phyloP scores from a whole-genome alignment of 2,797 vertebrate genomes.

The Xerus rutilus region DNA sequence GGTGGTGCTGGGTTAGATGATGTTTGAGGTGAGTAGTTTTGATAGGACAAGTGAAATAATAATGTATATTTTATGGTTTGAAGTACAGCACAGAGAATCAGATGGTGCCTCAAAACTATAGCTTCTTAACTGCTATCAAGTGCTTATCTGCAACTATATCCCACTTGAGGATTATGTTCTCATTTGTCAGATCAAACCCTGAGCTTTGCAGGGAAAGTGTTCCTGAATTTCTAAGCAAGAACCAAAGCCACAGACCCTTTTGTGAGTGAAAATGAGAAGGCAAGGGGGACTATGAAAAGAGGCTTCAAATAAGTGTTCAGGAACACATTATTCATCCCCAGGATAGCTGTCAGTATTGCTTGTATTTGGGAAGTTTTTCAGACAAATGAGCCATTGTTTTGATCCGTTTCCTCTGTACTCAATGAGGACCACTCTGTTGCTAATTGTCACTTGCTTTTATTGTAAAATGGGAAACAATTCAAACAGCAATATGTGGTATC shows the following conservation, averaged over 20 bases:
- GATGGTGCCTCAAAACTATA: not conserved
- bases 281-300: not conserved
- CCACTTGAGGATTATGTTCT: not conserved
- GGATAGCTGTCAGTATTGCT: not conserved
- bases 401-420: not conserved
- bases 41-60: not conserved
- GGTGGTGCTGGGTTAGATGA: not conserved
- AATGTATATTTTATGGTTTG: not conserved
- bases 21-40: not conserved
- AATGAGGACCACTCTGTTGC: not conserved
- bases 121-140: constrained; percentile 18
- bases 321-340: not conserved
- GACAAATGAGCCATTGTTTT: not conserved
- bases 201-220: not conserved
- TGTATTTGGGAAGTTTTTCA: not conserved
- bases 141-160: not conserved
- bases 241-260: not conserved
- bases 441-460: constrained; percentile 21
- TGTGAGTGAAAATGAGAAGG: not conserved
- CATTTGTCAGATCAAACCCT: not conserved
- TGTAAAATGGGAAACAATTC: constrained; percentile 8
- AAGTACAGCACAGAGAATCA: not conserved
- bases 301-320: not conserved
- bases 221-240: constrained; percentile 29
- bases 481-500: not conserved